A percentile compares a stretch with the other conserved stretches of the same genome.
phyloP scores from a whole-genome alignment of 1,140 invertebrate species.

The Gryllus bimaculatus region DNA sequence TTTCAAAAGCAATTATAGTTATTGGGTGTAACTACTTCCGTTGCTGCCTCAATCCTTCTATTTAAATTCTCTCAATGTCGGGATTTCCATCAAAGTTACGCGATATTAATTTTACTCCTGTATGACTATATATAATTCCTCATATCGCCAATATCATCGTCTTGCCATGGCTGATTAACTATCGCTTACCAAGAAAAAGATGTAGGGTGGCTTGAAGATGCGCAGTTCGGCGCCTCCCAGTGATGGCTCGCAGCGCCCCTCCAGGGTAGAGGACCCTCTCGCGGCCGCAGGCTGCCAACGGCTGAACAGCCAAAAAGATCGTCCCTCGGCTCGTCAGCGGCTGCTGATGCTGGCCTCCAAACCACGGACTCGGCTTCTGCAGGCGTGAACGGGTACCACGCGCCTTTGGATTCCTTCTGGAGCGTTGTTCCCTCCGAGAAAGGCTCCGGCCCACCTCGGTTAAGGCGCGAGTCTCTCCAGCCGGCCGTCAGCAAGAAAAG shows the following conservation, averaged over 20 bases:
- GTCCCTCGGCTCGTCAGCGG: constrained; percentile 6
- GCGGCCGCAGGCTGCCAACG: constrained; percentile 1
- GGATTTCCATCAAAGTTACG: constrained; percentile 4
- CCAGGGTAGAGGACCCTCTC: neutral
- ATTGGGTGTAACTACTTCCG: neutral
- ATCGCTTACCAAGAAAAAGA: neutral
- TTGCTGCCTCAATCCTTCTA: neutral
- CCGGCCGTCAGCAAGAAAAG: too few relatives aligned
- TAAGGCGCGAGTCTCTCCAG: neutral
- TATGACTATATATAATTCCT: neutral
- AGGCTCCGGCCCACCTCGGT: constrained; percentile 4
- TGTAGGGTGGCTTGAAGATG: neutral
- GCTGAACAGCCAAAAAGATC: neutral
- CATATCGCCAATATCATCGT: neutral
- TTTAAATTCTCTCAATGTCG: neutral
- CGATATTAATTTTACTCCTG: constrained; percentile 9
- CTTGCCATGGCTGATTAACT: constrained; percentile 1
- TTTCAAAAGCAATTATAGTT: constrained; percentile 5
- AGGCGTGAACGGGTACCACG: neutral
- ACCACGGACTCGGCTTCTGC: neutral
- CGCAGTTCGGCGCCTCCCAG: neutral
- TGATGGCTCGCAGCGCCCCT: neutral
- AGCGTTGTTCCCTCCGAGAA: constrained; percentile 8
- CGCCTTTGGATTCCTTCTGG: neutral
- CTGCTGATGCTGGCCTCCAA: constrained; percentile 1